phyloP scores from a whole-genome alignment of 53 echinoderm and acorn worm species.

The Patiria pectinifera region DNA sequence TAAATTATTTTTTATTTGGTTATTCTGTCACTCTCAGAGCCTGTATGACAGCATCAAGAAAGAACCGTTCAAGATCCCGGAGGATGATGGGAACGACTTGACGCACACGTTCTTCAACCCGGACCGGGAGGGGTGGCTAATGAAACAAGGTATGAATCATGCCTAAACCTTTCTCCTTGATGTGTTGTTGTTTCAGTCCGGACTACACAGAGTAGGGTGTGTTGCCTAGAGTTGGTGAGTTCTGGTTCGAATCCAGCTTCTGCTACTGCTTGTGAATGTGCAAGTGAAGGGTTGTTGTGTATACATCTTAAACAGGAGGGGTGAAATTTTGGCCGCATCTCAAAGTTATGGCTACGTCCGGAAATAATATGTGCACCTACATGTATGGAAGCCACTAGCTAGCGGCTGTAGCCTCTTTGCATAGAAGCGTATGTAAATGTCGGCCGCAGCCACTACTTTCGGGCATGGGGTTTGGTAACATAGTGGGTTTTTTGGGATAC shows the following conservation, averaged over 20 bases:
- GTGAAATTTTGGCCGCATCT: too few relatives aligned
- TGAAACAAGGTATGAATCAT: constrained; percentile 92
- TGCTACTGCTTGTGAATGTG: not conserved
- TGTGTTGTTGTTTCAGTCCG: not conserved
- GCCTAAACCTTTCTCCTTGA: not conserved
- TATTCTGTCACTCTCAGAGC: constrained; percentile 54
- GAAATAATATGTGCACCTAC: too few relatives aligned
- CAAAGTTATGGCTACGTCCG: too few relatives aligned
- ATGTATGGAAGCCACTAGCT: too few relatives aligned
- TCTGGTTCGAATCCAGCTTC: not conserved
- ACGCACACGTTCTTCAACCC: constrained; percentile 99
- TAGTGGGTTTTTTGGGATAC: too few relatives aligned
- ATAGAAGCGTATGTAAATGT: too few relatives aligned
- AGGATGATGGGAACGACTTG: constrained; percentile 97
- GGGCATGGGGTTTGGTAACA: too few relatives aligned
- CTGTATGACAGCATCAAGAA: constrained; percentile 97
- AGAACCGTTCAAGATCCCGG: constrained; percentile 97
- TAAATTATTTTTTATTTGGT: not conserved
- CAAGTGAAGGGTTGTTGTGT: too few relatives aligned
- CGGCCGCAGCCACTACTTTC: too few relatives aligned
- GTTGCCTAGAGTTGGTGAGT: not conserved
- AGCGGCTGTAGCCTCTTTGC: too few relatives aligned
- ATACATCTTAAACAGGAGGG: too few relatives aligned
- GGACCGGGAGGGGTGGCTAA: constrained; percentile 97
- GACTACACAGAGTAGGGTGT: not conserved